phyloP scores from a whole-genome alignment of 2,113 vertebrate species.

The Raphicerus campestris region DNA sequence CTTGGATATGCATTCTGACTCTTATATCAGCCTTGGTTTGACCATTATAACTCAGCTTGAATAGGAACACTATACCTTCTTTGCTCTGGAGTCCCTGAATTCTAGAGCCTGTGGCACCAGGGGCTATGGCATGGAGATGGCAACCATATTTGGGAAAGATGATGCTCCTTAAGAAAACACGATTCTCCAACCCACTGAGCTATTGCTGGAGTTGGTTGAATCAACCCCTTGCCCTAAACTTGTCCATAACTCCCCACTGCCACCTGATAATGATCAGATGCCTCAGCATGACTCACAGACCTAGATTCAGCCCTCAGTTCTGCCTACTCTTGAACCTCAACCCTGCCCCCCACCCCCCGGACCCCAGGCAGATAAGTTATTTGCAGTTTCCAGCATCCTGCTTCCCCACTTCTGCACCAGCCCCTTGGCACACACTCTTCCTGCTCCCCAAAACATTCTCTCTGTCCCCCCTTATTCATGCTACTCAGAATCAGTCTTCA shows the following conservation, averaged over 20 bases:
- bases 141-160: neutral
- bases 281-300: neutral
- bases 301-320: neutral
- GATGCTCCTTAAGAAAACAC: neutral
- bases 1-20: neutral
- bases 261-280: neutral
- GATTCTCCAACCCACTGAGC: neutral
- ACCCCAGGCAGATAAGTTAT: neutral
- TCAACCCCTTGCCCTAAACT: neutral
- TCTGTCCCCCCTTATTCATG: neutral
- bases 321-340: neutral
- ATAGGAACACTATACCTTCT: neutral
- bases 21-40: neutral
- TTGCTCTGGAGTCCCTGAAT: neutral
- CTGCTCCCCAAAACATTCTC: neutral
- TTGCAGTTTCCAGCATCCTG: neutral
- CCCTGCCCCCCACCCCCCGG: neutral
- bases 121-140: accelerated
- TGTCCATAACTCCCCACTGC: neutral
- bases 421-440: neutral
- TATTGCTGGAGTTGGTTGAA: neutral
- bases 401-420: neutral
- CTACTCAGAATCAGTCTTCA: neutral
- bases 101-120: neutral
- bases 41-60: neutral